Percentiles rank a stretch among this genome's conserved stretches.
Conservation (phyloP, 1,140 invertebrate genomes). For the Marisa cornuarietis region DNA sequence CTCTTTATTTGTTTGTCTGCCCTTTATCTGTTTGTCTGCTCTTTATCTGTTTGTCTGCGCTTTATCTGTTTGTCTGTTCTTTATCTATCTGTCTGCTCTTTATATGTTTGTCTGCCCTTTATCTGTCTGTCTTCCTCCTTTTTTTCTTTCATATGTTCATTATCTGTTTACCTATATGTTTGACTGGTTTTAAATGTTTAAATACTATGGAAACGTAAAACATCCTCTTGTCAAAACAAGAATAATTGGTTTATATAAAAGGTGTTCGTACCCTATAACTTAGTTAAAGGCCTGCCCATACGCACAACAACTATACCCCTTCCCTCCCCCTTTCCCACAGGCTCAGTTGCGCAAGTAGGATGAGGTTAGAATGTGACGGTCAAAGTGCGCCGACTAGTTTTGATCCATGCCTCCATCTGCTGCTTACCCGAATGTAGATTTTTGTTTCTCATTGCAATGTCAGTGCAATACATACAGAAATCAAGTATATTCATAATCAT, state of each 20-base stretch:
- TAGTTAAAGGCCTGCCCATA: neutral
- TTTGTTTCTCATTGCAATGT: too few species aligned
- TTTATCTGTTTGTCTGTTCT: too few species aligned
- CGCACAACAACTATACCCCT: neutral
- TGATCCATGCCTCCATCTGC: too few species aligned
- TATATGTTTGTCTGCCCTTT: neutral
- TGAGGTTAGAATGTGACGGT: neutral
- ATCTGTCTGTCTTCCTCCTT: neutral
- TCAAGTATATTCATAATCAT: too few species aligned
- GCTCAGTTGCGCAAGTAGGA: neutral
- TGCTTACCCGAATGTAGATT: too few species aligned
- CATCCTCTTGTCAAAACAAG: too few species aligned
- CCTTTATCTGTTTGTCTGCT: neutral
- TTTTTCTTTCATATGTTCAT: neutral
- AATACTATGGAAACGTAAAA: too few species aligned
- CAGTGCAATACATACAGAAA: too few species aligned
- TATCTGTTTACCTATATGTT: neutral
- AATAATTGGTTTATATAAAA: neutral
- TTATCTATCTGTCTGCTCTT: neutral
- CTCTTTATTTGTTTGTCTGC: too few species aligned
- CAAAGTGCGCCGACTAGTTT: too few species aligned
- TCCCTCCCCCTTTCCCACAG: conserved; percentile 2
- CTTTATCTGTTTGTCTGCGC: neutral
- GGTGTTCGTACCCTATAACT: neutral
- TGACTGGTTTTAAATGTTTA: too few species aligned